phyloP scores from a whole-genome alignment of 2,113 vertebrate species.

The Pithys albifrons region DNA sequence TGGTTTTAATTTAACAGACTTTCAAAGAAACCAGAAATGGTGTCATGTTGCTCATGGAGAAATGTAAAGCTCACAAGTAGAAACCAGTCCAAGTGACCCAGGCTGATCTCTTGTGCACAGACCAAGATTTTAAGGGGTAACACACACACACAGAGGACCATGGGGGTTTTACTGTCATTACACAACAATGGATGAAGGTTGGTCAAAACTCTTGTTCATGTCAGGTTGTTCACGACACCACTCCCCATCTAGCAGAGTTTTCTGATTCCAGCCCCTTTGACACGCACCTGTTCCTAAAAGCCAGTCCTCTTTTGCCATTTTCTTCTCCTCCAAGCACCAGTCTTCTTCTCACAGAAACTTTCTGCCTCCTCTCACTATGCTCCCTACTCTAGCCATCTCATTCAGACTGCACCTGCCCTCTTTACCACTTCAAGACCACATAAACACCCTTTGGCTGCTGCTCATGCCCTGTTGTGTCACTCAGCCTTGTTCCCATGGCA shows the following conservation, averaged over 20 bases:
- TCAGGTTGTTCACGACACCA: not conserved
- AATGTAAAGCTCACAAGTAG: not conserved
- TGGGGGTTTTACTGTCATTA: not conserved
- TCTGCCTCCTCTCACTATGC: not conserved
- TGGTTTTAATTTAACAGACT: not conserved
- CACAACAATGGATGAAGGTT: not conserved
- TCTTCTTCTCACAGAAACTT: not conserved
- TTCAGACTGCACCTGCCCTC: not conserved
- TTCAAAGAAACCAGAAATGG: not conserved
- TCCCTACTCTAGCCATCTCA: not conserved
- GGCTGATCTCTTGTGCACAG: not conserved
- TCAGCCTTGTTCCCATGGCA: too few species aligned
- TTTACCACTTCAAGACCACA: not conserved
- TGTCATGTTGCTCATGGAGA: not conserved
- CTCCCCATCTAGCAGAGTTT: not conserved
- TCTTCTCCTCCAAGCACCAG: not conserved
- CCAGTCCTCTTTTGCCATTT: not conserved
- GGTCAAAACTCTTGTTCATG: not conserved
- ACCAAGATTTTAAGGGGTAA: not conserved
- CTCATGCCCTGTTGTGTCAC: rapidly evolving
- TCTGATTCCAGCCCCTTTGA: not conserved
- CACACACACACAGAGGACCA: not conserved
- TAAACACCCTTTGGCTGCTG: not conserved
- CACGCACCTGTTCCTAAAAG: not conserved
- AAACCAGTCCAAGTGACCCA: not conserved